Base-by-base conservation (phyloP, 2,888 invertebrate genomes). In the Pilophorus perplexus region DNA sequence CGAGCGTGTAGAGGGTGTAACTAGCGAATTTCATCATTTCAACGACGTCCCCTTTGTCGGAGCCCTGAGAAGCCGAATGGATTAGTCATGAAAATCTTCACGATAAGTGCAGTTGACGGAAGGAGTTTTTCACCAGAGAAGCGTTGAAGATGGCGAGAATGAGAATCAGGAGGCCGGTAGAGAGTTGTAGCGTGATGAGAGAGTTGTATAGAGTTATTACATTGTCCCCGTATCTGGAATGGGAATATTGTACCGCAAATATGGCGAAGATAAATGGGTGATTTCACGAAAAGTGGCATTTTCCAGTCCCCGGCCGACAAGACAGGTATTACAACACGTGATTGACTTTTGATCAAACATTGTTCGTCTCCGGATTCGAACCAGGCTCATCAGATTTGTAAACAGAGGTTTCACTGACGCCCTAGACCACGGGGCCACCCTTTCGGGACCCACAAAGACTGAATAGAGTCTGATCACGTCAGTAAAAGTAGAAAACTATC, bases 161-260 rank as follows among this genome's bases (percentile, higher is more conserved):
- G 22, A 66, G n/a, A 20, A 66, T 66, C 2, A 66, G 12, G 12
- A 54, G 28, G 27, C 66, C 66, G 5, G 57, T 66, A 1, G 37
- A 1, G 10, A 66, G 46, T 46, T 57, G 57, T 22, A 57, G n/a
- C 10, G 66, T 57, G 4, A 66, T 42, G n/a, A 40, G 3, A 22
- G 44, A 42, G 18, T 40, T 44, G 57, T 55, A 66, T 14, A 66
- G 14, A 5, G 23, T 20, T 5, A 37, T 14, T 3, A 65, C 4
- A 2, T 54, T 40, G 22, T 54, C 25, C 1, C 52, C 65, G 1
- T 25, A 25, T 10, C 65, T 65, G 65, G n/a, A 54, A 65, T n/a
- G n/a, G n/a, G n/a, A n/a, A n/a, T n/a, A n/a, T n/a, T n/a, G n/a
- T n/a, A n/a, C n/a, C n/a, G n/a, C n/a, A n/a, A n/a, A n/a, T n/a